Evolutionary conservation across 2,113 vertebrate species (phyloP).

Genomic region (Seriola rivoliana): DNA sequence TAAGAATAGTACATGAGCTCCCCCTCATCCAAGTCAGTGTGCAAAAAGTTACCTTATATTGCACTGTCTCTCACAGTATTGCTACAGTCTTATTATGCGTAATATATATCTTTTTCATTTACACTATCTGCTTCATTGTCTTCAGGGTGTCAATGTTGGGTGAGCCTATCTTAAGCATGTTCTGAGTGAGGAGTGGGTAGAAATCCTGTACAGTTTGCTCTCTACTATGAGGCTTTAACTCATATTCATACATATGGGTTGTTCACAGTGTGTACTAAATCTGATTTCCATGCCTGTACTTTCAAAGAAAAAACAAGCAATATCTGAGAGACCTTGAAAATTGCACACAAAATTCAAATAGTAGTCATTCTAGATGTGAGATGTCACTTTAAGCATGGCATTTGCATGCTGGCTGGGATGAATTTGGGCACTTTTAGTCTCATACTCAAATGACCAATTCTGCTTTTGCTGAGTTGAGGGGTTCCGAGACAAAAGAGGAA

Average conservation of each 20-base stretch:
- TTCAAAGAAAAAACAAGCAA: background rate
- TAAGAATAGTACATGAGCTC: background rate
- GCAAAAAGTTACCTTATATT: background rate
- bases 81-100: background rate
- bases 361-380: too few species aligned
- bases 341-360: too few species aligned
- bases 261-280: background rate
- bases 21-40: background rate
- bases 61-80: background rate
- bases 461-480: background rate
- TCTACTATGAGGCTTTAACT: background rate
- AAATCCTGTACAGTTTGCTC: background rate
- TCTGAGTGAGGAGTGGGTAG: background rate
- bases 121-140: background rate
- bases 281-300: background rate
- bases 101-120: background rate
- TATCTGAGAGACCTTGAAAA: background rate
- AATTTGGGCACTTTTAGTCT: background rate
- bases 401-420: background rate
- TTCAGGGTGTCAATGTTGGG: background rate
- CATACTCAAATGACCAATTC: background rate
- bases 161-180: background rate
- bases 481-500: background rate
- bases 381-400: too few species aligned
- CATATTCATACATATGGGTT: background rate